Conservation (phyloP, 2,888 invertebrate genomes). For the Timema cristinae region DNA sequence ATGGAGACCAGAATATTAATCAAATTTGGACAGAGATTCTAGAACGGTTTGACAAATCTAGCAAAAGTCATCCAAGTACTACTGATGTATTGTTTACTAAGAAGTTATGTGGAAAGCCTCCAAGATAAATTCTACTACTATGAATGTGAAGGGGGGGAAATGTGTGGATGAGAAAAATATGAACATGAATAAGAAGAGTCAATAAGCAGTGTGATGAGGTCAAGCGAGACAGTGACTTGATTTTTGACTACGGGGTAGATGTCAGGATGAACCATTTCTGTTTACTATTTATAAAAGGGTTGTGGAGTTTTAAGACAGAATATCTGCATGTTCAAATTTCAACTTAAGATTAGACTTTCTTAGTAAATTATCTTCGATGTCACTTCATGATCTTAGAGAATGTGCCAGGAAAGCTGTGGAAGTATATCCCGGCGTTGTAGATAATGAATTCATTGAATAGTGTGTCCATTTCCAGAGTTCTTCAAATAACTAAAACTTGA, state of each 20-base stretch:
- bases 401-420: no score
- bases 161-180: neutral
- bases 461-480: no score
- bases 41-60: neutral
- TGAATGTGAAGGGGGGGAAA: neutral
- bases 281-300: neutral
- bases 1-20: neutral
- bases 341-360: no score
- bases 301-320: no score
- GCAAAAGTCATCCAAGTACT: neutral
- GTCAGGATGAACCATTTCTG: neutral
- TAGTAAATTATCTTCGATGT: no score
- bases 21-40: constrained; percentile 6
- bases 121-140: neutral
- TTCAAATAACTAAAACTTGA: no score
- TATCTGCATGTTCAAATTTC: no score
- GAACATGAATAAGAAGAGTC: neutral
- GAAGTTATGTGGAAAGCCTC: neutral
- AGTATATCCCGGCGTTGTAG: no score
- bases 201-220: neutral
- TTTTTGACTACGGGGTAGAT: neutral
- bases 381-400: no score
- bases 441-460: no score
- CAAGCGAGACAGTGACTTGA: neutral
- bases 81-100: neutral